Evolutionary conservation across 2,113 vertebrate species (phyloP).

Genomic region (Pseudopodoces humilis): DNA sequence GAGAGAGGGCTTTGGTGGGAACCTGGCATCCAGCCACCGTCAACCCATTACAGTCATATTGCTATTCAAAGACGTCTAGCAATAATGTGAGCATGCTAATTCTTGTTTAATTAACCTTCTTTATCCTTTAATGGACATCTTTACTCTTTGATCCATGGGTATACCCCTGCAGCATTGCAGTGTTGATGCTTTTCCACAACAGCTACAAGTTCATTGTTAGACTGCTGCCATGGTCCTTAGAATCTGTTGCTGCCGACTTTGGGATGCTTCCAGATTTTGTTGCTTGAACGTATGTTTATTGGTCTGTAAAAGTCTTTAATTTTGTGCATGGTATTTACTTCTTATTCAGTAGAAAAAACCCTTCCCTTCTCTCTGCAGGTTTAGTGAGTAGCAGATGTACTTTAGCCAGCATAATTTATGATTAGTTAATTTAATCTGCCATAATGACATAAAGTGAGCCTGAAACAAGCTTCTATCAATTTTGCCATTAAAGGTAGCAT

Average conservation of each 20-base stretch:
- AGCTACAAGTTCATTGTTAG: background rate
- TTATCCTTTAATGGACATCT: background rate
- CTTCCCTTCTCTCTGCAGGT: conserved; percentile 43
- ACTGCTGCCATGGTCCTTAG: background rate
- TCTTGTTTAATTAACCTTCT: background rate
- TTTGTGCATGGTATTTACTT: background rate
- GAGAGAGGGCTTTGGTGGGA: background rate
- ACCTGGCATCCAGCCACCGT: fast-evolving
- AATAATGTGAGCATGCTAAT: background rate
- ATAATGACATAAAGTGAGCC: conserved; percentile 66
- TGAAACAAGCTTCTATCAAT: conserved; percentile 70
- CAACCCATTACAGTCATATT: background rate
- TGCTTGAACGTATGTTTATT: background rate
- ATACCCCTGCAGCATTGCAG: background rate
- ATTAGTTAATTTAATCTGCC: conserved; percentile 72
- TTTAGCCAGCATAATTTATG: conserved; percentile 67
- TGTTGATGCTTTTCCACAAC: background rate
- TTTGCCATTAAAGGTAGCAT: conserved; percentile 68
- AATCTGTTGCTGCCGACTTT: background rate
- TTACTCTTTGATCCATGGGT: background rate
- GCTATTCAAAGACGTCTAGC: background rate
- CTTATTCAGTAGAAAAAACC: background rate
- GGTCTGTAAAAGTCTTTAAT: background rate
- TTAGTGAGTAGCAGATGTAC: conserved; percentile 63
- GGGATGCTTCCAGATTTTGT: background rate